Evolutionary conservation across 1,140 invertebrate species (phyloP).

Genomic region (Conopomorpha cramerella): DNA sequence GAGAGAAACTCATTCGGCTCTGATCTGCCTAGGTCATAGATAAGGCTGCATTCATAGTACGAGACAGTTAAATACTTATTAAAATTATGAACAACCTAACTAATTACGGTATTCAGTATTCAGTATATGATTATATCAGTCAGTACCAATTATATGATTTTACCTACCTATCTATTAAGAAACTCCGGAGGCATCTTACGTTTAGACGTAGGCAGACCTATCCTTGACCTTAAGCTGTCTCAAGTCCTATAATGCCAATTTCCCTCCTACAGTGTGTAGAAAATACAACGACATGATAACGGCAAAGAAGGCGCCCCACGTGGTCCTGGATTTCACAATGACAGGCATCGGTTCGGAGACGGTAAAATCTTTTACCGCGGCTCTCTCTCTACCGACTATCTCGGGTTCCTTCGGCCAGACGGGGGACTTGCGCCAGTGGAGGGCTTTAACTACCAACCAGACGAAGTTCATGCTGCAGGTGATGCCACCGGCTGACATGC

Average conservation of each 20-base stretch:
- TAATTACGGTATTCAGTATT: no score
- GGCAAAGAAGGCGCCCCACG: conserved; percentile 69
- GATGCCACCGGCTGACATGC: conserved; percentile 81
- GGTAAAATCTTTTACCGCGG: conserved; percentile 79
- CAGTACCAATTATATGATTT: no score
- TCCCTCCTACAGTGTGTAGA: conserved; percentile 64
- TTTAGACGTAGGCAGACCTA: no score
- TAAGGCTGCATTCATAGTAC: no score
- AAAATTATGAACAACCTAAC: no score
- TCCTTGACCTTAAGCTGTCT: no score
- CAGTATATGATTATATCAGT: no score
- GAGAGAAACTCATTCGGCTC: no score
- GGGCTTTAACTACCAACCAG: conserved; percentile 69
- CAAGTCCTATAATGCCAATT: background rate
- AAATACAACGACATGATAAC: conserved; percentile 68
- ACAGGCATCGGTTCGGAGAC: conserved; percentile 78
- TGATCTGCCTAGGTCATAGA: no score
- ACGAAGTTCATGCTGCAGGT: conserved; percentile 74
- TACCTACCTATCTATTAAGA: no score
- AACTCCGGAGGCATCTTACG: no score
- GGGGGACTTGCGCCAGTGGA: conserved; percentile 80
- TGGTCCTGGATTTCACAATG: conserved; percentile 80
- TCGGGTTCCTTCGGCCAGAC: conserved; percentile 82
- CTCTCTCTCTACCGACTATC: conserved; percentile 80
- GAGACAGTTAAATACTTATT: no score